phyloP scores from a whole-genome alignment of 2,888 invertebrate species.

The Sphaeridia pumilis region DNA sequence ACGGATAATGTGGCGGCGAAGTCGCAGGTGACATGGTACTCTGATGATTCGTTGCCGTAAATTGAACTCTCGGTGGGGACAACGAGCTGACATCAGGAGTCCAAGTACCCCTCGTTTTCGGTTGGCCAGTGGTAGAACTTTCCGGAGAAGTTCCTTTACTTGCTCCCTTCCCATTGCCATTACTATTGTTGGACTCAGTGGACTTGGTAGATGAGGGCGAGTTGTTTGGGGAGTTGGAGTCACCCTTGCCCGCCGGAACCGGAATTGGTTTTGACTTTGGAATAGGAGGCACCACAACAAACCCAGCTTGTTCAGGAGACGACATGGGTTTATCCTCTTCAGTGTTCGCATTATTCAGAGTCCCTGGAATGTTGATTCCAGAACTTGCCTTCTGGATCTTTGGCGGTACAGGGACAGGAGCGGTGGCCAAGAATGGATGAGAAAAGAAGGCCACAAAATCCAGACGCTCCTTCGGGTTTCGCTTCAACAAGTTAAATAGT shows the following conservation, averaged over 20 bases:
- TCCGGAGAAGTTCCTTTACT: constrained; percentile 1
- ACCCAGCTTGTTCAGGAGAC: constrained; percentile 35
- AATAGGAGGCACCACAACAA: constrained; percentile 35
- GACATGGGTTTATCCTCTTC: constrained; percentile 34
- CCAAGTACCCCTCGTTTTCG: constrained; percentile 31
- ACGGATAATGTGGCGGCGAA: constrained; percentile 33
- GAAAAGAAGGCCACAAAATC: constrained; percentile 92
- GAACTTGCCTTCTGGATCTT: constrained; percentile 12
- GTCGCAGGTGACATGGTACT: constrained; percentile 34
- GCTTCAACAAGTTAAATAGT: constrained; percentile 65
- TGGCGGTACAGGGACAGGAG: constrained; percentile 33
- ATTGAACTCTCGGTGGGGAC: constrained; percentile 74
- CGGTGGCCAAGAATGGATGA: constrained; percentile 59
- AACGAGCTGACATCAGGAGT: constrained; percentile 75
- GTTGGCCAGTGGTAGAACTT: constrained; percentile 10
- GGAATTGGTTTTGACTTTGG: constrained; percentile 36
- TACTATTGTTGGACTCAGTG: constrained; percentile 4
- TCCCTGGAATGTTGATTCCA: constrained; percentile 16
- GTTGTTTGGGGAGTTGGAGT: constrained; percentile 31
- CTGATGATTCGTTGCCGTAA: constrained; percentile 29
- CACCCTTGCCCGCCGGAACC: constrained; percentile 34
- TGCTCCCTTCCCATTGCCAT: constrained; percentile 4
- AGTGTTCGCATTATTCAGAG: neutral
- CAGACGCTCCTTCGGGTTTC: constrained; percentile 90
- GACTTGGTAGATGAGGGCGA: constrained; percentile 26